Conservation (phyloP, 2,113 vertebrate genomes). For the Trichomycterus rosablanca region DNA sequence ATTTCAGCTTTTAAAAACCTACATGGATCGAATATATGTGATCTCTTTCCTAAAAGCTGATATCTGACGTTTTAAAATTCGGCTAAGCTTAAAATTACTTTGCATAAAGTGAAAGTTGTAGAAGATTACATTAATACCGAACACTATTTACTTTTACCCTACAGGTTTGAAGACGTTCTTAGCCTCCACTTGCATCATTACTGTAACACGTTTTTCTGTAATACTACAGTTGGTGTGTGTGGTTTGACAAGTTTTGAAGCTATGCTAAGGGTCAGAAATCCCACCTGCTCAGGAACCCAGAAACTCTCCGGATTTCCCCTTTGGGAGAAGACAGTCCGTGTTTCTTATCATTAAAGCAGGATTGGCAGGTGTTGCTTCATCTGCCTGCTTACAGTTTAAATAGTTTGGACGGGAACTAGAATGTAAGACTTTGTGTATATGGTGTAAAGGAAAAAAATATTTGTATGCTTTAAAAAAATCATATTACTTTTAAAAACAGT, state of each 20-base stretch:
- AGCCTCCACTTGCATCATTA: conserved; percentile 13
- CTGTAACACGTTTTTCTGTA: neutral
- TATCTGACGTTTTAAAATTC: too few relatives aligned
- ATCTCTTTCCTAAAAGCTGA: too few relatives aligned
- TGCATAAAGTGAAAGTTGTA: too few relatives aligned
- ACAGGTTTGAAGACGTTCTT: neutral
- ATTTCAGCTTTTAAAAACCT: too few relatives aligned
- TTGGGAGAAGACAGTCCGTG: neutral
- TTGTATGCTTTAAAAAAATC: too few relatives aligned
- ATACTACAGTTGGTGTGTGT: neutral
- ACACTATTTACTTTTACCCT: neutral
- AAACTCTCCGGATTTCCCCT: neutral
- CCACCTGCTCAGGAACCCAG: conserved; percentile 10
- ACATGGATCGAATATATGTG: too few relatives aligned
- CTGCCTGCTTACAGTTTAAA: neutral
- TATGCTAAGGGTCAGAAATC: neutral
- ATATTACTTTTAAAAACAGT: too few relatives aligned
- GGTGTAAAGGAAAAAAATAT: too few relatives aligned
- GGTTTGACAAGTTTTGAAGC: conserved; percentile 4
- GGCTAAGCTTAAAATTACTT: too few relatives aligned
- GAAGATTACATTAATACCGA: neutral
- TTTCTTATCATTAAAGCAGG: conserved; percentile 11
- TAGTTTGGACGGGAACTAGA: neutral
- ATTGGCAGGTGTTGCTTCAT: neutral
- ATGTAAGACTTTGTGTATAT: neutral